A percentile compares a stretch with the other conserved stretches of the same genome.
Evolutionary conservation across 2,113 vertebrate genomes (phyloP).

Genomic region (Natator depressus): DNA sequence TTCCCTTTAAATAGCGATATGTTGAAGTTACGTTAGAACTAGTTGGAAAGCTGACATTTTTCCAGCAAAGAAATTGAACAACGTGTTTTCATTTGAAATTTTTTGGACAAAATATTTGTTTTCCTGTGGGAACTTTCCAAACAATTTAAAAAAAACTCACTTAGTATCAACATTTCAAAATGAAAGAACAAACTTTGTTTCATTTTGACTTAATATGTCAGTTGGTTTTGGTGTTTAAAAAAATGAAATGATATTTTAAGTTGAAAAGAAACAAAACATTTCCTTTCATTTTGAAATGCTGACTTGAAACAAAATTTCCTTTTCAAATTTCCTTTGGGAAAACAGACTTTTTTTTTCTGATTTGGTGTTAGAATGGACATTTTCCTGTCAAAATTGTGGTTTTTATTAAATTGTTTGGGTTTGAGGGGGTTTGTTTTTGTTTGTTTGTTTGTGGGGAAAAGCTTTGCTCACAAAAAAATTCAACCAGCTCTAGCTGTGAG

Average conservation of each 20-base stretch:
- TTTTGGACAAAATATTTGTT: neutral
- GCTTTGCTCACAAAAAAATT: slow-evolving; percentile 39
- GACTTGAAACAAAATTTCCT: slow-evolving; percentile 13
- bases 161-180: slow-evolving; percentile 21
- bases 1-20: neutral
- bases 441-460: slow-evolving; percentile 53
- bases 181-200: neutral
- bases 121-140: neutral
- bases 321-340: neutral
- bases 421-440: neutral
- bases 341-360: neutral
- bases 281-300: slow-evolving; percentile 48
- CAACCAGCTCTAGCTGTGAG: slow-evolving; percentile 24
- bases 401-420: slow-evolving; percentile 20
- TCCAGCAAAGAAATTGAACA: neutral
- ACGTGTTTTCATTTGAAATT: neutral
- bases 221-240: neutral
- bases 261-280: slow-evolving; percentile 24
- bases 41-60: neutral
- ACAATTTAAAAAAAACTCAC: slow-evolving; percentile 6
- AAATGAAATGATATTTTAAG: neutral
- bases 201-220: neutral
- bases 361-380: neutral
- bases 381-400: slow-evolving; percentile 31
- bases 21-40: neutral